Percentiles rank a stretch among this genome's conserved stretches.
phyloP scores from a whole-genome alignment of 92 coral and sea anemone species.

The Desmophyllum pertusum region DNA sequence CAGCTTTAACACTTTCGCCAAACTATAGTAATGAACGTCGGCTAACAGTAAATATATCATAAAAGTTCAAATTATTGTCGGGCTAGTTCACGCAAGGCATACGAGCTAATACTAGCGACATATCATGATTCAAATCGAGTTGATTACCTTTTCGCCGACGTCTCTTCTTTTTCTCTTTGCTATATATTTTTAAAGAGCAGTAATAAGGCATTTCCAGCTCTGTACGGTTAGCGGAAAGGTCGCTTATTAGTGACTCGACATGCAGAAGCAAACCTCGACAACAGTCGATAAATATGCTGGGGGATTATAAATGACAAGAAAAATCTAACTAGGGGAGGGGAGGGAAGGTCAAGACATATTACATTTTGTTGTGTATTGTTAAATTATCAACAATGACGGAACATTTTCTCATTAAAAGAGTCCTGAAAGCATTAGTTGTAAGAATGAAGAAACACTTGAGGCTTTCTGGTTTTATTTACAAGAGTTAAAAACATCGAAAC shows the following conservation, averaged over 20 bases:
- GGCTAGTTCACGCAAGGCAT: conserved; percentile 44
- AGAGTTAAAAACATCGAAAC: background rate
- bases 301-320: background rate
- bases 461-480: background rate
- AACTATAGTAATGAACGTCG: conserved; percentile 44
- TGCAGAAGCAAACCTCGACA: conserved; percentile 51
- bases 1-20: conserved; percentile 35
- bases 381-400: background rate
- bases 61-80: conserved; percentile 41
- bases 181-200: conserved; percentile 79
- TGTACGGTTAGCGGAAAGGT: conserved; percentile 46
- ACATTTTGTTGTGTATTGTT: background rate
- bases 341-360: conserved; percentile 8
- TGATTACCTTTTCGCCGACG: conserved; percentile 66
- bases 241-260: conserved; percentile 41
- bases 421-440: background rate
- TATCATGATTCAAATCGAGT: conserved; percentile 25
- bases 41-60: conserved; percentile 58
- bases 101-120: conserved; percentile 24
- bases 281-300: conserved; percentile 41
- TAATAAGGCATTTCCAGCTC: conserved; percentile 72
- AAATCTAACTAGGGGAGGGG: background rate
- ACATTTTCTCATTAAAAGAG: background rate
- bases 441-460: background rate
- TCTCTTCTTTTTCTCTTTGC: conserved; percentile 77